phyloP scores from a whole-genome alignment of 2,888 invertebrate species.

The Thera britannica region DNA sequence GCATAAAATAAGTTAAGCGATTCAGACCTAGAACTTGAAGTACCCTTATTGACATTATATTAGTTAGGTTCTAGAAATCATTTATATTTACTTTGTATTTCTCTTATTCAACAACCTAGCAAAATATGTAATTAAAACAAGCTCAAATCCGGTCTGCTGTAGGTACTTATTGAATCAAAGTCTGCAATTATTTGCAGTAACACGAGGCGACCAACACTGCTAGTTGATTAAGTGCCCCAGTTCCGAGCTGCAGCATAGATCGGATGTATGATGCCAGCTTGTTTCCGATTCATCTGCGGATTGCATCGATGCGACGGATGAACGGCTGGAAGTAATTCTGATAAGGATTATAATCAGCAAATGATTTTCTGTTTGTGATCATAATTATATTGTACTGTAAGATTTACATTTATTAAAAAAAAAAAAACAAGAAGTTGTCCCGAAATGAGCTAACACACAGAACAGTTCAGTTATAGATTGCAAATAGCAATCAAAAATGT shows the following conservation, averaged over 20 bases:
- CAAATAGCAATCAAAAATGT: no score
- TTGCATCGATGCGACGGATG: constrained; percentile 27
- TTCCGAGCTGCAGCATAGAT: constrained; percentile 43
- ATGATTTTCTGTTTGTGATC: neutral
- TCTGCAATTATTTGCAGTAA: constrained; percentile 1
- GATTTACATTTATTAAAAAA: neutral
- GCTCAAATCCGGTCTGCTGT: no score
- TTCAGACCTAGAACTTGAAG: no score
- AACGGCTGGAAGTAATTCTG: constrained; percentile 13
- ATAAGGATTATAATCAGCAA: neutral
- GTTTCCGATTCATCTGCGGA: constrained; percentile 45
- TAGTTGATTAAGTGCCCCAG: constrained; percentile 47
- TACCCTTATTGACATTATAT: no score
- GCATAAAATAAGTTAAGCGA: neutral
- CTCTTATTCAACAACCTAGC: no score
- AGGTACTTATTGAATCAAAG: constrained; percentile 7
- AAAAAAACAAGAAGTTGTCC: neutral
- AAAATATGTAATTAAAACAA: no score
- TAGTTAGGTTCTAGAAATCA: no score
- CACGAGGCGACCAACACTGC: constrained; percentile 28
- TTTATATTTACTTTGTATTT: no score
- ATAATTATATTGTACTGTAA: neutral
- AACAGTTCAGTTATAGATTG: no score
- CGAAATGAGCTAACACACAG: no score
- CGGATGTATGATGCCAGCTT: constrained; percentile 47